phyloP scores from a whole-genome alignment of 2,113 vertebrate genomes.

The Charina bottae region DNA sequence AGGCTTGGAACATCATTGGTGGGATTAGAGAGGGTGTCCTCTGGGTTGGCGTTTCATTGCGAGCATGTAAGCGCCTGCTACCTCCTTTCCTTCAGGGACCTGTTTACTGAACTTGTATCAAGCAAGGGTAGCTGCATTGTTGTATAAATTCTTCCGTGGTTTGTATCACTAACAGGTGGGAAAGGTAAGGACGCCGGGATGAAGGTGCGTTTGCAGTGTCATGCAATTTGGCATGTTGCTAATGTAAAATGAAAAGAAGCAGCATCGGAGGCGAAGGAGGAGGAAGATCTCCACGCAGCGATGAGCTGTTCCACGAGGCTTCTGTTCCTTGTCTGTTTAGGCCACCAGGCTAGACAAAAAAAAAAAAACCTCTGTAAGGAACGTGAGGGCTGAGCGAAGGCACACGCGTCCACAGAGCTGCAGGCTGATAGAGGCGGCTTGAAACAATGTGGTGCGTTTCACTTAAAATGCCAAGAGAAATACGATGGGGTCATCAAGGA shows the following conservation, averaged over 20 bases:
- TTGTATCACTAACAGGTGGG: slow-evolving; percentile 40
- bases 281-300: neutral
- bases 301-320: neutral
- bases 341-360: slow-evolving; percentile 63
- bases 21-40: slow-evolving; percentile 90
- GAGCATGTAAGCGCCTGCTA: slow-evolving; percentile 66
- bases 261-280: slow-evolving; percentile 11
- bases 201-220: slow-evolving; percentile 15
- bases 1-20: slow-evolving; percentile 86
- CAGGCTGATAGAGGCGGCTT: slow-evolving; percentile 57
- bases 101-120: slow-evolving; percentile 73
- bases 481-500: slow-evolving; percentile 61
- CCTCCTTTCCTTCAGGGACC: slow-evolving; percentile 72
- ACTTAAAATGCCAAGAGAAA: slow-evolving; percentile 62
- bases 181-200: slow-evolving; percentile 24
- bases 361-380: slow-evolving; percentile 63
- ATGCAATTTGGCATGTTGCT: slow-evolving; percentile 24
- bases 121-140: slow-evolving; percentile 62
- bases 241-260: slow-evolving; percentile 9
- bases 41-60: slow-evolving; percentile 78
- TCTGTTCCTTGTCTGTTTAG: slow-evolving; percentile 30
- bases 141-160: neutral
- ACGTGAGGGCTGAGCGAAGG: slow-evolving; percentile 49
- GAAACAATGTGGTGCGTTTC: slow-evolving; percentile 54
- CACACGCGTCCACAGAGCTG: slow-evolving; percentile 54